Evolutionary conservation across 23 tunicate genomes (phyloP).

Genomic region (Diplosoma virens): DNA sequence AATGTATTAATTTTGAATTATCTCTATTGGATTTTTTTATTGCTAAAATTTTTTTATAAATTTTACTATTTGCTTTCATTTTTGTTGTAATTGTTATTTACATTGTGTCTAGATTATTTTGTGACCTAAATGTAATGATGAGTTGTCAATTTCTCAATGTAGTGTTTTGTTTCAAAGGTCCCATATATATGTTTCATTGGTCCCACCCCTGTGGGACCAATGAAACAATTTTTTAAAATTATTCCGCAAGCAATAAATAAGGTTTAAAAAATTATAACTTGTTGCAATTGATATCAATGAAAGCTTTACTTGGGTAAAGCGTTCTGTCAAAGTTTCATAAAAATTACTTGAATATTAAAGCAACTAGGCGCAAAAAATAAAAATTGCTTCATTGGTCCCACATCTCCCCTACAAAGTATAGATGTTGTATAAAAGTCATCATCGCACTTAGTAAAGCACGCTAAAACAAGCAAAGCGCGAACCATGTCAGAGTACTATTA

Average conservation of each 20-base stretch:
- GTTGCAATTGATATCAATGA: not conserved
- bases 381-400: slow-evolving; percentile 13
- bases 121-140: not conserved
- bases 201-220: not conserved
- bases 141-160: not conserved
- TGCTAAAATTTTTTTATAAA: not conserved
- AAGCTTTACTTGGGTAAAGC: not conserved
- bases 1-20: too few relatives aligned
- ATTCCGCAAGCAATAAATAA: not conserved
- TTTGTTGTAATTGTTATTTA: not conserved
- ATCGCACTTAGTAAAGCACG: too few relatives aligned
- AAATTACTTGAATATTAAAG: not conserved
- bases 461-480: too few relatives aligned
- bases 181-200: not conserved
- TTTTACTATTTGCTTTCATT: not conserved
- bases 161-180: slow-evolving; percentile 1
- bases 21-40: not conserved
- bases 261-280: not conserved
- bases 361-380: not conserved
- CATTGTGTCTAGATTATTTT: not conserved
- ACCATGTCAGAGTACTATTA: too few relatives aligned
- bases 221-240: not conserved
- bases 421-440: too few relatives aligned
- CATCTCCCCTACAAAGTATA: not conserved
- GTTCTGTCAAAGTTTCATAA: not conserved